Conservation (phyloP, 1,140 invertebrate genomes). For the Philopotamus ludificatus region DNA sequence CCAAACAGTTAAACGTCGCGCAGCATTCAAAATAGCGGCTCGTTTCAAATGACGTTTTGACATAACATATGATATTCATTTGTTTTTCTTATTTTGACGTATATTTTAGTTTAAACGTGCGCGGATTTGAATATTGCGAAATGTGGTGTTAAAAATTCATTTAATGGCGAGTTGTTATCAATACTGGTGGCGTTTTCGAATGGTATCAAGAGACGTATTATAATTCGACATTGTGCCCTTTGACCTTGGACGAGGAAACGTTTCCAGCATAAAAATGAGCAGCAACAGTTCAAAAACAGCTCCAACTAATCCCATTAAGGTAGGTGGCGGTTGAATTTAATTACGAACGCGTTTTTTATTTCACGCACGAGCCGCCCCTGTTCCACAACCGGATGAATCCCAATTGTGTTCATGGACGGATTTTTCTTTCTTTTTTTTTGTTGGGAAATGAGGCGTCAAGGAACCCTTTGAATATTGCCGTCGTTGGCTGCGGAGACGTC, state of each 20-base stretch:
- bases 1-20: no score
- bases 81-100: no score
- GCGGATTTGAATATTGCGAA: no score
- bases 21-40: no score
- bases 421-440: neutral
- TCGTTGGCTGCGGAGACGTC: neutral
- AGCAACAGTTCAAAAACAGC: neutral
- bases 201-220: no score
- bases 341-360: slow-evolving; percentile 15
- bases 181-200: no score
- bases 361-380: slow-evolving; percentile 9
- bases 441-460: neutral
- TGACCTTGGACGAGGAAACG: neutral
- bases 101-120: no score
- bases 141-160: no score
- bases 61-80: no score
- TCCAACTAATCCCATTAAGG: slow-evolving; percentile 11
- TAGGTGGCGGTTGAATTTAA: slow-evolving; percentile 13
- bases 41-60: no score
- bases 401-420: neutral
- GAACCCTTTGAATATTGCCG: neutral
- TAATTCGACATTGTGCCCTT: no score
- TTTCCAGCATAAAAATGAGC: neutral
- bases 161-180: no score
- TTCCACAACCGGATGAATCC: slow-evolving; percentile 2